Evolutionary conservation across 2,797 vertebrate genomes (phyloP), one percentile per base, ranked within the genome.

Genomic region (Poeciliopsis paucimaculata): DNA sequence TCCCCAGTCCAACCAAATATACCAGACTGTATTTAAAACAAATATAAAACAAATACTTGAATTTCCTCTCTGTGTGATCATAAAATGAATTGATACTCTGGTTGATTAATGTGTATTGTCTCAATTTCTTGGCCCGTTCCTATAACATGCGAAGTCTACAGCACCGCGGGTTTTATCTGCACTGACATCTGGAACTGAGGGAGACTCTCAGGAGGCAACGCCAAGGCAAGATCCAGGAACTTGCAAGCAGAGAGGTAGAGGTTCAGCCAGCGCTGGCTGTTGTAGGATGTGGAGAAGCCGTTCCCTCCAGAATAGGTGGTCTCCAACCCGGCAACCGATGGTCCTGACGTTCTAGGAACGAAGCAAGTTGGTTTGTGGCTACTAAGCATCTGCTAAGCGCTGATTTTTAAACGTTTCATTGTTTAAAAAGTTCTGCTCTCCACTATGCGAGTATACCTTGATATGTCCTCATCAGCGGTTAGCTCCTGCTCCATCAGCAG

Each of bases 121-220:
- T 8, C 2, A 18, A 46, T 79, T 76, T 55, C n/a, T 31, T 77
- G 49, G 64, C 0, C 10, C 0, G 53, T 43, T 11, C 16, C 28
- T 46, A 68, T 77, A 31, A 81, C 6, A 34, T 74, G 55, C 28
- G 72, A 76, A 86, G 31, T 16, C 15, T 20, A n/a, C 45, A 43
- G 31, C 66, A 36, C 62, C 2, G 5, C 5, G 4, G 57, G 49
- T 31, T 53, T 60, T 53, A 31, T 83, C 73, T 84, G 84, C 93
- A 98, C 98, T 96, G 92, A 99, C 98, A 99, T 99, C 93, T 99
- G 98, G 95, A 99, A 99, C 88, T 99, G 98, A 82, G 98, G 98
- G 86, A 99, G 96, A 90, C 98, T 98, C 95, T 99, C 98, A 2
- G 98, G 99, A 18, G 98, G 98, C 82, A 99, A 94, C 39, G 98